Conservation (phyloP, 2,113 vertebrate genomes). For the Corynorhinus townsendii region DNA sequence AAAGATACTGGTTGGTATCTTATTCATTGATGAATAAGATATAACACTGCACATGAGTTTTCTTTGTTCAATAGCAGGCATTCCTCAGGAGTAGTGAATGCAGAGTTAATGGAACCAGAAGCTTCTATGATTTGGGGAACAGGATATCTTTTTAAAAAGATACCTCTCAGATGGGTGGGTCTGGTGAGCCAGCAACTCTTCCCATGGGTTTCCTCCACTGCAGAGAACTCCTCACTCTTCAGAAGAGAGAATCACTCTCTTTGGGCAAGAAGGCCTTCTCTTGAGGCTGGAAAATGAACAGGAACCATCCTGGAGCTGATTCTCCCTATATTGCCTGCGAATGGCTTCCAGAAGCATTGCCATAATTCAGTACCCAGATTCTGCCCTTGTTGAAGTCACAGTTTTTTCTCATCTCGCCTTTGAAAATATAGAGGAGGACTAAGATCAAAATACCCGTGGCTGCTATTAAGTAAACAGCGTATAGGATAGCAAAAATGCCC, state of each 20-base stretch:
- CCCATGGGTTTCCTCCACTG: constrained; percentile 53
- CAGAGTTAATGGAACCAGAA: neutral
- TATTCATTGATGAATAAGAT: neutral
- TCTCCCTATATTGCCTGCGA: constrained; percentile 46
- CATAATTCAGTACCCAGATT: constrained; percentile 40
- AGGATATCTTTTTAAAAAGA: neutral
- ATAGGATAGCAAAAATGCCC: constrained; percentile 67
- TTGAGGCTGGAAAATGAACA: neutral
- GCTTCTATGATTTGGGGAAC: neutral
- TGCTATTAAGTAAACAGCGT: constrained; percentile 25
- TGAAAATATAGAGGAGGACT: constrained; percentile 53
- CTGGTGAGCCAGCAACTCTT: constrained; percentile 49
- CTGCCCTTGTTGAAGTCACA: constrained; percentile 39
- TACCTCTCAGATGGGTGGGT: constrained; percentile 59
- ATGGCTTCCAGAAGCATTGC: constrained; percentile 45
- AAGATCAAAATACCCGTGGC: constrained; percentile 53
- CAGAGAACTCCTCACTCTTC: constrained; percentile 12
- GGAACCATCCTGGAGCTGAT: constrained; percentile 31
- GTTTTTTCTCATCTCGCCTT: neutral
- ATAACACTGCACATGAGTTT: neutral
- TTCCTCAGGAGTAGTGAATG: neutral
- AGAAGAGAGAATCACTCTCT: neutral
- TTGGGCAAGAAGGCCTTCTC: neutral
- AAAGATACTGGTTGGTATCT: neutral
- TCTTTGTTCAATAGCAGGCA: neutral